These are phyloP conservation scores for Entomyzon cyanotis DNA, from an alignment of 2,113 vertebrate genomes.

Conservation along the genomic window DNA sequence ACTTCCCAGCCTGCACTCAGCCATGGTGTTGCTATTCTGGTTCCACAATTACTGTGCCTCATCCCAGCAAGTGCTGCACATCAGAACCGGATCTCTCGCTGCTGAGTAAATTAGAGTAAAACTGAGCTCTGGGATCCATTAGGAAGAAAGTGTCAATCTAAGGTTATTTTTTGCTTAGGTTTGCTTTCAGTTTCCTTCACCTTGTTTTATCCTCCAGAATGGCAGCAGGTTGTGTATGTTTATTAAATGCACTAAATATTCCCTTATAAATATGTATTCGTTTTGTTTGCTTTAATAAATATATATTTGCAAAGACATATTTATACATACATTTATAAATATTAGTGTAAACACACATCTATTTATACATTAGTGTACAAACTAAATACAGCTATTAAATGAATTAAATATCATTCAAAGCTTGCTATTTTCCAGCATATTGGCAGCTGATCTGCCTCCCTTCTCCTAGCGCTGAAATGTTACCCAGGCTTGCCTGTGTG, in stretches of 20 bases:
- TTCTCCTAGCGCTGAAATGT: neutral
- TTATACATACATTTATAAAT: conserved; percentile 42
- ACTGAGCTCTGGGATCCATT: conserved; percentile 37
- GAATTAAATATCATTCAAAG: conserved; percentile 13
- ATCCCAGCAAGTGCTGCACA: neutral
- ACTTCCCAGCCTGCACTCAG: neutral
- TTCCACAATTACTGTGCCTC: neutral
- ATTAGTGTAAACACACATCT: conserved; percentile 27
- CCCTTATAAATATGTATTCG: conserved; percentile 53
- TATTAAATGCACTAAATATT: conserved; percentile 50
- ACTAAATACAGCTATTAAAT: conserved; percentile 25
- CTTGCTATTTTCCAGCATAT: neutral
- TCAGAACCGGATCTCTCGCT: neutral
- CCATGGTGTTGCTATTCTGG: neutral
- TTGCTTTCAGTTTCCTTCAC: conserved; percentile 11
- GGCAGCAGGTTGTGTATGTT: conserved; percentile 31
- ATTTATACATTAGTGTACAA: neutral
- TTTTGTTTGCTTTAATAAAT: conserved; percentile 34
- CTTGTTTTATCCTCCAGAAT: conserved; percentile 30
- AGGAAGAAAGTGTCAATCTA: conserved; percentile 28
- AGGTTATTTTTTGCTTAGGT: conserved; percentile 45
- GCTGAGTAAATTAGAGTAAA: conserved; percentile 19
- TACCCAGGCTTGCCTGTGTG: neutral
- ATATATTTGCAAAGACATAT: neutral
- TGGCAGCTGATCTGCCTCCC: conserved; percentile 19